Base-by-base conservation (phyloP, 2,888 invertebrate genomes). In the Erebia ligea region DNA sequence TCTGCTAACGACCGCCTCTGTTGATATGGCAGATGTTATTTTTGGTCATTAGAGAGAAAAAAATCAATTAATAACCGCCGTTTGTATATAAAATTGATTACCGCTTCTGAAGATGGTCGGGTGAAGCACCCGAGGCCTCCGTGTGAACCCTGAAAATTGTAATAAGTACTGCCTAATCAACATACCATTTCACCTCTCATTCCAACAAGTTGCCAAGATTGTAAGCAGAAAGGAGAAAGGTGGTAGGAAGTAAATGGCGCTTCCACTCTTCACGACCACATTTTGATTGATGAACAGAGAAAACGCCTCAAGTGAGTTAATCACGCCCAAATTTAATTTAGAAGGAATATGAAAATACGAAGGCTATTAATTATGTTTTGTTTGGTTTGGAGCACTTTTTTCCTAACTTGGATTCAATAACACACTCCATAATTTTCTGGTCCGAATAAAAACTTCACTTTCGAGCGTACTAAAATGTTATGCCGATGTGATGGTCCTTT, bases 71-170 rank as follows among this genome's bases (percentile, higher is more conserved):
- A 88, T 87, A 87, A 86, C 88, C 86, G 82, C 85, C 82, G 88
- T 91, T 91, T 92, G 91, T 91, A 88, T 89, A 90, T 84, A 90
- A 92, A 92, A 92, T 92, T 92, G 92, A 92, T 92, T 91, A 92
- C 85, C 77, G 89, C 91, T 92, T 90, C 92, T 89, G 90, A 91
- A 90, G 88, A 85, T 86, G 80, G 84, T 88, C 88, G 87, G 83
- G 86, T 77, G 81, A 78, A 81, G 81, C 81, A 82, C 85, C 85
- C 80, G 80, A 83, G 85, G 83, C 84, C 83, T 77, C 81, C 87
- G 87, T 88, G 89, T 90, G 89, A 92, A 91, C 87, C 83, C 87
- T 89, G 86, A 86, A 90, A 87, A 85, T 85, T 79, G 82, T 87
- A 86, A 89, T 87, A 87, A 84, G 80, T 83, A 82, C 82, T 83